Evolutionary conservation across 2,113 vertebrate genomes (phyloP), one percentile per base, ranked within the genome.

Genomic region (Chelonoidis abingdonii): DNA sequence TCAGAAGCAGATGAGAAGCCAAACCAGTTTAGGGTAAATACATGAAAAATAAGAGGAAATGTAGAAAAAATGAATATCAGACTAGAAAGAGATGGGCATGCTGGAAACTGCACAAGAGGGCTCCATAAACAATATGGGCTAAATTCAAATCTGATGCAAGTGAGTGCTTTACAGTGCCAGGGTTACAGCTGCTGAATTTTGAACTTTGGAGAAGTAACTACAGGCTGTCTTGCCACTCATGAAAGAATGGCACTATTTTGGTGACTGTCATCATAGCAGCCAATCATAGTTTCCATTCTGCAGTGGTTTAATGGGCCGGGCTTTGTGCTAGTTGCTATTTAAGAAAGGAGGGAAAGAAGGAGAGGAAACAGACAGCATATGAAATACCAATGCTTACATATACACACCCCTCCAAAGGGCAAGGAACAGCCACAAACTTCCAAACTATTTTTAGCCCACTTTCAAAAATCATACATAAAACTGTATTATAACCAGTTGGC

Each of bases 321-420:
- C 82, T 97, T 92, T 94, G 83, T 86, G 90, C 25, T 80, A 95
- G 91, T 89, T 93, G 79, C 52, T 80, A 27, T 89, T 95, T 95
- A 38, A 84, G 84, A 8, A 19, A 72, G 50, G 29, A 31, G 50
- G 72, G 87, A 16, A 83, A 57, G 35, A 22, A 54, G 54, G 52
- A 25, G 52, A 89, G 80, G 83, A 89, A 88, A 69, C 53, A 93
- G 89, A 80, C 14, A 4, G 6, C 50, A 86, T 94, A 29, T 57
- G 80, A 83, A 96, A 95, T 53, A 65, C 27, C 49, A 11, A 21
- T 94, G 79, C 82, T 92, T 91, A 81, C 93, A 83, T 57, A 94
- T 89, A 92, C 41, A 88, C 24, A 31, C 24, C 14, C 79, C 44
- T n/a, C 1, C 87, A 52, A 54, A 3, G 53, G 84, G 21, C 83